These are phyloP conservation scores for Lathronympha strigana DNA, from an alignment of 2,888 invertebrate genomes.

Conservation along the genomic window DNA sequence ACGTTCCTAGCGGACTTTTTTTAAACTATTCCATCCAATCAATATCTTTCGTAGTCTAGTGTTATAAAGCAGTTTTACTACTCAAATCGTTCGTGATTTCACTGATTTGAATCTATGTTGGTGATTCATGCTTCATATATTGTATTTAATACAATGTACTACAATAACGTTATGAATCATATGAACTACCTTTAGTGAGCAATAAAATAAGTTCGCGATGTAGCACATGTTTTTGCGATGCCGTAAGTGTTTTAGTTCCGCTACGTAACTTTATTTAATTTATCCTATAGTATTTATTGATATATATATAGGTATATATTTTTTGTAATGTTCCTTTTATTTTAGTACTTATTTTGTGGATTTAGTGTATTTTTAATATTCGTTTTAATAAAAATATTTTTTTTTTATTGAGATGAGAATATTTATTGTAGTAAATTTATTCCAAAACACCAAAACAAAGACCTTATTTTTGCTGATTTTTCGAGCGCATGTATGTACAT, in stretches of 20 bases:
- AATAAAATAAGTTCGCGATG: constrained; percentile 28
- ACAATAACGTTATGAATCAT: constrained; percentile 32
- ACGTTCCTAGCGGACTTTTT: too few species aligned
- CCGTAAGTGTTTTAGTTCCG: constrained; percentile 32
- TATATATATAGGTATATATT: too few species aligned
- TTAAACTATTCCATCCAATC: too few species aligned
- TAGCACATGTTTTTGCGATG: constrained; percentile 21
- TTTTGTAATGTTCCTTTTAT: too few species aligned
- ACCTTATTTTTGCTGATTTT: too few species aligned
- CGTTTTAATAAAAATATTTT: too few species aligned
- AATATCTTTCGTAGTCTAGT: background rate
- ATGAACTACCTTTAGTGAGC: constrained; percentile 26
- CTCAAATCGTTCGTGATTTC: constrained; percentile 22
- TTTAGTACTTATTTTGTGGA: too few species aligned
- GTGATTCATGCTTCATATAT: constrained; percentile 25
- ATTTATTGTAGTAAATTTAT: too few species aligned
- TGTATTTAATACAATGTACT: constrained; percentile 16
- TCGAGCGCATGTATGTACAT: too few species aligned
- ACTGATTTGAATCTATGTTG: constrained; percentile 29
- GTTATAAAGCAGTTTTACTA: constrained; percentile 22
- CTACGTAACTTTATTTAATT: constrained; percentile 11
- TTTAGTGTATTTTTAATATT: too few species aligned
- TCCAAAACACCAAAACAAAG: too few species aligned
- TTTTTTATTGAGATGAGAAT: too few species aligned
- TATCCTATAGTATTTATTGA: background rate